Conservation (phyloP, 92 coral and sea anemone species). For the Micromussa lordhowensis region DNA sequence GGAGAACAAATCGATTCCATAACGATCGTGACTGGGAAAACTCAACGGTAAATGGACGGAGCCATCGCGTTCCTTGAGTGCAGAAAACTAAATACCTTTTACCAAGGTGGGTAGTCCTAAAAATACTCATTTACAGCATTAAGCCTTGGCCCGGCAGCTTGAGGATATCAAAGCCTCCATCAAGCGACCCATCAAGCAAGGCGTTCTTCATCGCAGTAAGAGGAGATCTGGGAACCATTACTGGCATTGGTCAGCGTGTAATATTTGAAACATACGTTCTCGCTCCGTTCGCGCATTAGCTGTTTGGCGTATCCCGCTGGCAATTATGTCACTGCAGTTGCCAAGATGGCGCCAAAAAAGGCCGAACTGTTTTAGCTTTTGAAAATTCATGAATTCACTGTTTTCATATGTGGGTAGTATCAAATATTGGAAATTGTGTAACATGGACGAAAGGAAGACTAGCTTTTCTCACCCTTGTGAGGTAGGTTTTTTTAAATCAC, state of each 20-base stretch:
- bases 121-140: constrained; percentile 5
- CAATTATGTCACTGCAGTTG: constrained; percentile 28
- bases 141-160: not conserved
- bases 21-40: not conserved
- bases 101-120: constrained; percentile 6
- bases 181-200: not conserved
- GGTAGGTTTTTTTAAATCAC: constrained; percentile 56
- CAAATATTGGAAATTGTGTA: constrained; percentile 55
- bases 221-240: not conserved
- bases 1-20: constrained; percentile 22
- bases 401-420: constrained; percentile 75
- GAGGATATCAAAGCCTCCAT: not conserved
- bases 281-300: constrained; percentile 56
- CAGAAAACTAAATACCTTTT: not conserved
- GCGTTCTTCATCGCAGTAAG: not conserved
- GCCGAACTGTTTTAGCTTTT: not conserved
- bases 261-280: not conserved
- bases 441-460: constrained; percentile 91
- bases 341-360: constrained; percentile 60
- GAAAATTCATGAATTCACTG: constrained; percentile 22
- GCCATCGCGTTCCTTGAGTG: not conserved
- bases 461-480: constrained; percentile 73
- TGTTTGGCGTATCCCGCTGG: constrained; percentile 42
- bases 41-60: constrained; percentile 8
- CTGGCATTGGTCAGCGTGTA: not conserved